Evolutionary conservation across 2,113 vertebrate genomes (phyloP), one percentile per base, ranked within the genome.

Genomic region (Nansenia antarctica): DNA sequence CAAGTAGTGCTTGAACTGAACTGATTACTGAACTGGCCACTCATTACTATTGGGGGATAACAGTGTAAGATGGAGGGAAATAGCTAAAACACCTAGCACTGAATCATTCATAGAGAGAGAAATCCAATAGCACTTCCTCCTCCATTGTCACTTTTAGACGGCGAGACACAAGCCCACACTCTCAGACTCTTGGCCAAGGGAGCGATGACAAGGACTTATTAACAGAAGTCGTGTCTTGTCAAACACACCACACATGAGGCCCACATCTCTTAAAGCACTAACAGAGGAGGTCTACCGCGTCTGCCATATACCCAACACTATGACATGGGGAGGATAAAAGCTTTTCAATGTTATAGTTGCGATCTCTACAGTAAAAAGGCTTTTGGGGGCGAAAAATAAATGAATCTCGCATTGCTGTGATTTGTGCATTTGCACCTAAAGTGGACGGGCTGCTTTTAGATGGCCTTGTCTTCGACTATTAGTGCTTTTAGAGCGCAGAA

Each of bases 271-370:
- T 49, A 49, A 20, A 49, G 45, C 45, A n/a, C 45, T 49, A 2
- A 20, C 45, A 15, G 18, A 22, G 14, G 39, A 42, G n/a, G 0
- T 15, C 5, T n/a, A 7, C 6, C 20, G 45, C 18, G 7, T 49
- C n/a, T 49, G n/a, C n/a, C n/a, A n/a, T n/a, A 4, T 49, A 49
- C 45, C n/a, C 7, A 49, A 49, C 45, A 8, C 45, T 49, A 18
- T 42, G n/a, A 49, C 45, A 49, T n/a, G 2, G 8, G 42, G 20
- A 32, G 1, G 55, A 78, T 89, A 88, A 91, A 91, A 88, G 87
- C 84, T 83, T 91, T 93, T 88, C 83, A 81, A 76, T 89, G 88
- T 89, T 63, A 30, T 9, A 49, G 74, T 67, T 76, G 47, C 37
- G 53, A n/a, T 62, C 34, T 2, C 59, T 62, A 42, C 27, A 49